Evolutionary conservation across 2,888 invertebrate species (phyloP).

Genomic region (Drosophila melanosoma): DNA sequence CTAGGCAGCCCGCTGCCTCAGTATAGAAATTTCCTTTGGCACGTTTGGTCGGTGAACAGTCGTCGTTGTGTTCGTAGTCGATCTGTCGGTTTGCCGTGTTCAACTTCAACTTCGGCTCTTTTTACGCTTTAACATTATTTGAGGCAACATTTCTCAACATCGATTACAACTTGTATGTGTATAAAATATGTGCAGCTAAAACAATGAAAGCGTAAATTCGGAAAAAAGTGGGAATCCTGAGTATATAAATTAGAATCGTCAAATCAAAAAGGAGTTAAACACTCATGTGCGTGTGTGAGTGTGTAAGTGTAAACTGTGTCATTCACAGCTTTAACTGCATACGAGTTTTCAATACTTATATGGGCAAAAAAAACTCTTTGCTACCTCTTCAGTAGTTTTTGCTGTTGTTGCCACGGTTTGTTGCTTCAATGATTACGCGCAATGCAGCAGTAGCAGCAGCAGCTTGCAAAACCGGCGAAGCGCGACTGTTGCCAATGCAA

Average conservation of each 20-base stretch:
- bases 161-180: conserved; percentile 17
- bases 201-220: conserved; percentile 2
- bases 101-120: conserved; percentile 28
- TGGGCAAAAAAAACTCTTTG: conserved; percentile 40
- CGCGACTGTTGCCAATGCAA: conserved; percentile 81
- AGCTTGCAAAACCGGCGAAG: conserved; percentile 78
- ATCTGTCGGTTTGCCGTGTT: conserved; percentile 45
- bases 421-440: conserved; percentile 81
- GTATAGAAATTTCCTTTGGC: conserved; percentile 83
- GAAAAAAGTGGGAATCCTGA: conserved; percentile 17
- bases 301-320: conserved; percentile 71
- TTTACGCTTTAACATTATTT: conserved; percentile 39
- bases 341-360: conserved; percentile 63
- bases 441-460: conserved; percentile 65
- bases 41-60: conserved; percentile 62
- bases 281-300: conserved; percentile 6
- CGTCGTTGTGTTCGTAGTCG: conserved; percentile 31
- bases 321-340: conserved; percentile 72
- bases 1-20: conserved; percentile 49
- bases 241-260: conserved; percentile 12
- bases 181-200: conserved; percentile 23
- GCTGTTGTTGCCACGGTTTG: conserved; percentile 74
- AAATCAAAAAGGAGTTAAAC: conserved; percentile 53
- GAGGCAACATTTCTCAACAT: conserved; percentile 54
- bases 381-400: conserved; percentile 59